Base-by-base conservation (phyloP, 2,113 vertebrate genomes). In the Proterorhinus semilunaris region DNA sequence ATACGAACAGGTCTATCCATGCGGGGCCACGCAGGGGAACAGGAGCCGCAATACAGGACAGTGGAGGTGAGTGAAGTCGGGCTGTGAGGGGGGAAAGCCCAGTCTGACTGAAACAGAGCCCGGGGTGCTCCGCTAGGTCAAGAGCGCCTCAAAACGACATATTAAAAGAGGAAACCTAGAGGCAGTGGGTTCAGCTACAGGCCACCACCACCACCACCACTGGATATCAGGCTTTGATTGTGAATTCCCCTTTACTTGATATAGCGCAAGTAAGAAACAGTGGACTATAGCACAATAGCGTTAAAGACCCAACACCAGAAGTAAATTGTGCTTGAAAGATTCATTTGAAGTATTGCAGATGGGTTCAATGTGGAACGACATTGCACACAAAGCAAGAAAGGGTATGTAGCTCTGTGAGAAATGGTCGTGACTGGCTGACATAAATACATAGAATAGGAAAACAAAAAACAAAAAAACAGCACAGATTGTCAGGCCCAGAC, bases 1-100 rank as follows among this genome's bases (percentile, higher is more conserved):
- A 62, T 76, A 36, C 27, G 73, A 73, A 67, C 71, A 75, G 52
- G 72, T 61, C 75, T 65, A 63, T 42, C 57, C 81, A 64, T 78
- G 49, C 47, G 69, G 75, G 69, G 79, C 69, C 65, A 80, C 74
- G 53, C 51, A 71, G 44, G 63, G 67, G 64, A 62, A 62, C 36
- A 63, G 47, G 52, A 61, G 0, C 59, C 52, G 59, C 51, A 11
- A 52, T 72, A 81, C 69, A 71, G 66, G 27, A 67, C 75, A 71
- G 64, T 67, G n/a, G 16, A 65, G 66, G 64, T 66, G n/a, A 84
- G 61, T 66, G n/a, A 61, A 74, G 53, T 21, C 43, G 36, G n/a
- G 42, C 76, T 65, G 27, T 9, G 53, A 0, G 50, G 52, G 66
- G 64, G 73, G 54, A 5, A 73, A 47, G 17, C 36, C 10, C 8